Percentiles rank a stretch among this genome's conserved stretches.
Conservation (phyloP, 2,113 vertebrate species). For the Dipodomys merriami region DNA sequence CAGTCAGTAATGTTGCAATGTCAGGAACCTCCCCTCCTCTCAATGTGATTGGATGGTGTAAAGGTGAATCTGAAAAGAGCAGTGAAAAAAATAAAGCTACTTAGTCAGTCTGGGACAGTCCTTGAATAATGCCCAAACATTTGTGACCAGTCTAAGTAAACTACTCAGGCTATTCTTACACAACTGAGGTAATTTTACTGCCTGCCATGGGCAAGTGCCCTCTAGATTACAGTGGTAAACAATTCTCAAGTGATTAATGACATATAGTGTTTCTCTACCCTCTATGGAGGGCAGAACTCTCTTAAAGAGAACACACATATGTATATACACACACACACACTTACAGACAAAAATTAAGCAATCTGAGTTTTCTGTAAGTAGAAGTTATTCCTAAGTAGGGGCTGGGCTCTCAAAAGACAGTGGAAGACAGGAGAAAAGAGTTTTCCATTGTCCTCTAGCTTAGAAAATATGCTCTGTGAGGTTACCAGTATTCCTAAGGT, state of each 20-base stretch:
- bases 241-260: conserved; percentile 72
- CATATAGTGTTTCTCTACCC: conserved; percentile 59
- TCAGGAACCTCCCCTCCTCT: conserved; percentile 70
- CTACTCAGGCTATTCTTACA: conserved; percentile 78
- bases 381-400: conserved; percentile 48
- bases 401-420: conserved; percentile 27
- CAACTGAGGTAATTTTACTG: conserved; percentile 80
- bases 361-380: conserved; percentile 39
- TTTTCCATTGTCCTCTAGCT: conserved; percentile 24
- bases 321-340: not conserved
- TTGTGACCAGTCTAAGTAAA: conserved; percentile 78
- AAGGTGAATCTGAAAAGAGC: conserved; percentile 71
- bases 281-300: conserved; percentile 52
- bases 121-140: conserved; percentile 77
- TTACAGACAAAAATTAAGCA: conserved; percentile 38
- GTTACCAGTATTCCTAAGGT: not conserved
- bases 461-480: not conserved
- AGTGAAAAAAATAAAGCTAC: conserved; percentile 73
- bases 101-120: conserved; percentile 64
- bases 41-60: conserved; percentile 52
- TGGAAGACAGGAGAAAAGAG: not conserved
- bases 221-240: conserved; percentile 76
- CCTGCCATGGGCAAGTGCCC: conserved; percentile 68
- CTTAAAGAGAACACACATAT: not conserved
- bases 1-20: conserved; percentile 76